These are phyloP conservation scores for Melanerpes aurifrons DNA, from an alignment of 2,113 vertebrate species.

Conservation along the genomic window DNA sequence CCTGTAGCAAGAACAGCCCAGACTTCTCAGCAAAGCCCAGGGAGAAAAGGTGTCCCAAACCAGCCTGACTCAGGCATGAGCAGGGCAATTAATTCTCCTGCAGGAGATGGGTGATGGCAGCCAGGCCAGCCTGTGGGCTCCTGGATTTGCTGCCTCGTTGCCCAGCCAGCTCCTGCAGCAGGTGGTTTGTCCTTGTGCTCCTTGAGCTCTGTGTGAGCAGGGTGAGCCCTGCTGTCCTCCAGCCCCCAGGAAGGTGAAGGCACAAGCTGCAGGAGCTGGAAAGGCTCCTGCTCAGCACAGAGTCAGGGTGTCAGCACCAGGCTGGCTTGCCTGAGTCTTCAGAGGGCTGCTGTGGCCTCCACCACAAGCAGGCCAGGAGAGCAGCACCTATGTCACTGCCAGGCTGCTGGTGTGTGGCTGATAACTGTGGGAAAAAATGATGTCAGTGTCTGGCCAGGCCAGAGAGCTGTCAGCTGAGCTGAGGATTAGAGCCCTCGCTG, in stretches of 20 bases:
- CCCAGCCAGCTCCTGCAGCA: accelerated
- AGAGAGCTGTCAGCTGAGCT: background rate
- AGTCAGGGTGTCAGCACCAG: accelerated
- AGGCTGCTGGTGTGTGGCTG: background rate
- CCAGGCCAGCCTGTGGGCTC: accelerated
- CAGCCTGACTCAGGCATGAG: background rate
- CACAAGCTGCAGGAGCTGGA: background rate
- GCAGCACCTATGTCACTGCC: background rate
- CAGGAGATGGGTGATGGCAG: background rate
- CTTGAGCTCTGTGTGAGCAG: accelerated
- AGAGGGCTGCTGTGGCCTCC: background rate
- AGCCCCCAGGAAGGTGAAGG: accelerated
- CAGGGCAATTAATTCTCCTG: background rate
- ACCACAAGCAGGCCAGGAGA: background rate
- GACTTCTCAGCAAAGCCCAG: background rate
- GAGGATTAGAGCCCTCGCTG: constrained; percentile 26
- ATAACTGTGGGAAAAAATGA: constrained; percentile 22
- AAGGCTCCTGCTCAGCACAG: background rate
- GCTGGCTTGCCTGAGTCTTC: accelerated
- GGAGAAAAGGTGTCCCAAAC: background rate
- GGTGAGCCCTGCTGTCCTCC: background rate
- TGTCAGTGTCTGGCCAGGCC: constrained; percentile 23
- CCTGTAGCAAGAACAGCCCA: accelerated
- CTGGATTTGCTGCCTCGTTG: accelerated
- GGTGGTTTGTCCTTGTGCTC: background rate